A percentile compares a stretch with the other conserved stretches of the same genome.
phyloP scores from a whole-genome alignment of 2,797 vertebrate species.

The Sardinella longiceps region DNA sequence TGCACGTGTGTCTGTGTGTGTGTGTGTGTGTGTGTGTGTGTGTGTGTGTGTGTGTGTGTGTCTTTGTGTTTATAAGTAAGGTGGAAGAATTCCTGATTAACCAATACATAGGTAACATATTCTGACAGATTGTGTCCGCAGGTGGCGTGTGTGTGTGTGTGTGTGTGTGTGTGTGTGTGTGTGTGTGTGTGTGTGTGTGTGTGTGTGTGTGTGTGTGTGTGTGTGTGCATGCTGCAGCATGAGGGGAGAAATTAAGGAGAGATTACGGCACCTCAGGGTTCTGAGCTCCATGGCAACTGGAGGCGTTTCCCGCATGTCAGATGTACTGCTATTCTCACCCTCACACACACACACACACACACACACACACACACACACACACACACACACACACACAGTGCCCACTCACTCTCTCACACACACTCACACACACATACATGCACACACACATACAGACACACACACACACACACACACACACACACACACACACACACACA shows the following conservation, averaged over 20 bases:
- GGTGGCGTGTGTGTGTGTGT: too few species aligned
- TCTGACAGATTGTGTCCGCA: neutral
- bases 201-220: too few species aligned
- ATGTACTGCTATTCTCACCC: neutral
- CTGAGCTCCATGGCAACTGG: neutral
- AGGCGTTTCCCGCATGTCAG: neutral
- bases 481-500: neutral
- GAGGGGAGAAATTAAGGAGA: neutral
- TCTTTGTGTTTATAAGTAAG: neutral
- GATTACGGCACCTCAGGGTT: neutral
- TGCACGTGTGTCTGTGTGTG: neutral
- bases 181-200: too few species aligned
- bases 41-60: neutral
- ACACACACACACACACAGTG: neutral
- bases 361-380: conserved; percentile 10
- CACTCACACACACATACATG: too few species aligned
- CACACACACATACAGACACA: neutral
- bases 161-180: neutral
- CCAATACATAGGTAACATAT: neutral
- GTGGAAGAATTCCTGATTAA: neutral
- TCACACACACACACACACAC: conserved; percentile 13
- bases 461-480: conserved; percentile 10
- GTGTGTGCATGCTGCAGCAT: neutral
- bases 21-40: neutral
- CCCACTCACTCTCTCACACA: too few species aligned